Base-by-base conservation (phyloP, 30 jellyfish, hydroid and myxozoan genomes). In the Aurelia coerulea region DNA sequence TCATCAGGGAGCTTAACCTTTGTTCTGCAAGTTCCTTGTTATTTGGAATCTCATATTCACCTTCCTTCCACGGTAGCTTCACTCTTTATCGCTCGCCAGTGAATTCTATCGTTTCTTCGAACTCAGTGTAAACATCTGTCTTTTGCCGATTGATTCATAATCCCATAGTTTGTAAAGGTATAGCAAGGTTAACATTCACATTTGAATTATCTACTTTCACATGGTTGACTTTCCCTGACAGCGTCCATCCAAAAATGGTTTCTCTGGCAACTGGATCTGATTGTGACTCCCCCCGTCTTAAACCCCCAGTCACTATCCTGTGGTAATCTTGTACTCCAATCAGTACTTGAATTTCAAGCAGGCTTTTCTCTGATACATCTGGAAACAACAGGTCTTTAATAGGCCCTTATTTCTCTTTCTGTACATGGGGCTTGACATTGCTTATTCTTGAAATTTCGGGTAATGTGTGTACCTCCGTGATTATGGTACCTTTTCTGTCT, bases 51-150 rank as follows among this genome's bases (percentile, higher is more conserved):
- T 29, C 65, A 53, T 68, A 17, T 34, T 58, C 42, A 7, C 71
- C 86, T 66, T 17, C 88, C 68, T 73, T 84, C 78, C 78, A 70
- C 31, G 93, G 93, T 34, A 71, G 53, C 79, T 46, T 58, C 17
- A 73, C 93, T 19, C 59, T 34, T 58, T 84, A 84, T n/a, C 93
- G 59, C 14, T 84, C 79, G 11, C 67, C 82, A 2, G 64, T 71
- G 53, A 51, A 84, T 39, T 33, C 35, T 16, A 84, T 84, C 29
- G 54, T 59, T 10, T 84, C 73, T 56, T 71, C 58, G 56, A 50
- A 63, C 42, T 84, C 81, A 9, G 18, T 67, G 49, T 71, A 73
- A 79, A 84, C 71, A 15, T 53, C 58, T 65, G 18, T 60, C 80
- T 60, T 3, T 71, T 84, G 65, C 92, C 92, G 34, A 82, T 68